phyloP scores from a whole-genome alignment of 2,113 vertebrate species.

The Hippopotamus amphibius region DNA sequence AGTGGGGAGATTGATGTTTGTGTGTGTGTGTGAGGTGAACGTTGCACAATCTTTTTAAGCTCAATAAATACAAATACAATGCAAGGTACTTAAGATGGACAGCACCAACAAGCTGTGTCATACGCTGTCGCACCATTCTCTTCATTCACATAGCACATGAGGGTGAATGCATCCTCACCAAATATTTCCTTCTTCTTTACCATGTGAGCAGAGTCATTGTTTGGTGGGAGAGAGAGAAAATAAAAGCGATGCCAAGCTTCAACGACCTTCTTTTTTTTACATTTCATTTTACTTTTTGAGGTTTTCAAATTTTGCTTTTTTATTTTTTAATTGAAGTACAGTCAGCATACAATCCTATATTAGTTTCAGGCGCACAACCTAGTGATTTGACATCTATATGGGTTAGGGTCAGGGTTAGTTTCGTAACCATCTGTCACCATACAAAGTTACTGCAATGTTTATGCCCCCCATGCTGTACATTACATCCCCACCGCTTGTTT shows the following conservation, averaged over 20 bases:
- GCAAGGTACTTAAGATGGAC: not conserved
- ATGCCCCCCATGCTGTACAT: too few relatives aligned
- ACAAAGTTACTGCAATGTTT: not conserved
- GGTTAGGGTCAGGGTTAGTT: not conserved
- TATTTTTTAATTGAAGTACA: not conserved
- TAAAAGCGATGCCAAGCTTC: not conserved
- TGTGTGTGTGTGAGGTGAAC: not conserved
- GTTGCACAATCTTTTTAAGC: not conserved
- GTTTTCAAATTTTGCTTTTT: not conserved
- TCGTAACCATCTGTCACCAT: not conserved
- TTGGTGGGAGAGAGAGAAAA: not conserved
- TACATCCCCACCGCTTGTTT: not conserved
- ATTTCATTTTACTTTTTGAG: not conserved
- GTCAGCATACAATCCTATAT: too few relatives aligned
- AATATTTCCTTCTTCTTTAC: not conserved
- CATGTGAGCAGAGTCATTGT: not conserved
- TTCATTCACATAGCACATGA: not conserved
- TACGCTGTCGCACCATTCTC: not conserved
- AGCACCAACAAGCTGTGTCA: not conserved
- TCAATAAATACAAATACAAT: not conserved
- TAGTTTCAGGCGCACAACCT: not conserved
- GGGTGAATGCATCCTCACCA: not conserved
- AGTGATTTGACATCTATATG: not conserved
- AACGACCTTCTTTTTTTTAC: not conserved
- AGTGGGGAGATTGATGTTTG: not conserved